Conservation (phyloP, 2,888 invertebrate species). For the Coelopa pilipes region DNA sequence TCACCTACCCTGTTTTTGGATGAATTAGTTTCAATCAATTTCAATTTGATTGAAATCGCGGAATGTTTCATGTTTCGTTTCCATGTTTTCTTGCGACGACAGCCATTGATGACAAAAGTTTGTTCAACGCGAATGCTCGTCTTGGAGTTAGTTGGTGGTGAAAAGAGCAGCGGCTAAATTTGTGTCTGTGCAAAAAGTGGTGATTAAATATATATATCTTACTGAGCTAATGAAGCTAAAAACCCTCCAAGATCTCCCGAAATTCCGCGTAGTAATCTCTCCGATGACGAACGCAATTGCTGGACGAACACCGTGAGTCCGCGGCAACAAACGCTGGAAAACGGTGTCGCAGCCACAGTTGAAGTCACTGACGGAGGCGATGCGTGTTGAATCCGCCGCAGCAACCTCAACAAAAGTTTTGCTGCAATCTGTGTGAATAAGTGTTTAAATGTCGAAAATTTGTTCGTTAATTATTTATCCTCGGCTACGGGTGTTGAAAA, state of each 20-base stretch:
- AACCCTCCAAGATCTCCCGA: not conserved
- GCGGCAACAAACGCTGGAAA: slow-evolving; percentile 26
- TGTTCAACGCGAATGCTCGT: slow-evolving; percentile 13
- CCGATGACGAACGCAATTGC: slow-evolving; percentile 31
- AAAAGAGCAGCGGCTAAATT: not conserved
- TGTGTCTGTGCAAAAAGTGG: slow-evolving; percentile 26
- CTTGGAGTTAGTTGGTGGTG: not conserved
- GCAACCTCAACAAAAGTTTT: not conserved
- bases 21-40: no score
- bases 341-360: slow-evolving; percentile 22
- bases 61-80: no score
- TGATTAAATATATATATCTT: slow-evolving; percentile 23
- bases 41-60: no score
- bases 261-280: slow-evolving; percentile 3
- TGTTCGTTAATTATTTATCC: not conserved
- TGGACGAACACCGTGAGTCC: slow-evolving; percentile 6
- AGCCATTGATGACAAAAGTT: slow-evolving; percentile 32
- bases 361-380: slow-evolving; percentile 13
- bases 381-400: slow-evolving; percentile 8
- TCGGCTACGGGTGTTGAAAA: not conserved
- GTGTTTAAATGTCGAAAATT: slow-evolving; percentile 9
- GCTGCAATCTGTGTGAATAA: slow-evolving; percentile 3
- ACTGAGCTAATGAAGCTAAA: not conserved
- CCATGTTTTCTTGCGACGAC: no score
- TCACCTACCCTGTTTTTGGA: no score